phyloP scores from a whole-genome alignment of 1,140 invertebrate genomes.

The Drosophila ogumai region DNA sequence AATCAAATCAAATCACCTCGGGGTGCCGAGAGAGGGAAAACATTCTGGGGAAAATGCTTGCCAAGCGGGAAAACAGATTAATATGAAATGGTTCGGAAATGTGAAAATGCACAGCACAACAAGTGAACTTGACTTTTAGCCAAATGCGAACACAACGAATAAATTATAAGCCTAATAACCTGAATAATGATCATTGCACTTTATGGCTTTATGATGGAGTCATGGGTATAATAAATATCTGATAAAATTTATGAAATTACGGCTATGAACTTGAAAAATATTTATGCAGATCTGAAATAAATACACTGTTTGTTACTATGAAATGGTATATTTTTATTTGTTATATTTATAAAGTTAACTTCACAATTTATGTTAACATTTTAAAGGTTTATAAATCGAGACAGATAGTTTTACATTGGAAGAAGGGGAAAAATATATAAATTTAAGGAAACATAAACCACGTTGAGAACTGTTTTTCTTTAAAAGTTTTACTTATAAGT shows the following conservation, averaged over 20 bases:
- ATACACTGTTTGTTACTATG: not conserved
- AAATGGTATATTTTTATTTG: not conserved
- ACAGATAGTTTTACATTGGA: not conserved
- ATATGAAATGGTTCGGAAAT: constrained; percentile 12
- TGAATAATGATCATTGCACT: constrained; percentile 15
- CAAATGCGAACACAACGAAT: not conserved
- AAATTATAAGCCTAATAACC: constrained; percentile 8
- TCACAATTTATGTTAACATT: not conserved
- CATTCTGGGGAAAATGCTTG: constrained; percentile 24
- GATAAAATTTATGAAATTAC: not conserved
- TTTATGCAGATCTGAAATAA: too few species aligned
- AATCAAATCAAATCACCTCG: constrained; percentile 31
- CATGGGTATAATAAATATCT: not conserved
- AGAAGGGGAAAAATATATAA: not conserved
- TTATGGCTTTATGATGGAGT: constrained; percentile 4
- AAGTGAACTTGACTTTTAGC: constrained; percentile 9
- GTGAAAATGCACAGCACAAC: not conserved
- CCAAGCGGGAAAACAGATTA: constrained; percentile 9
- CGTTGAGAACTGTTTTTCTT: too few species aligned
- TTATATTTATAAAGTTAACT: not conserved
- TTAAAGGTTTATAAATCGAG: not conserved
- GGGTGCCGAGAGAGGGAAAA: constrained; percentile 16
- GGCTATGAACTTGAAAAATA: not conserved
- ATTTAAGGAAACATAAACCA: not conserved
- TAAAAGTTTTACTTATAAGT: too few species aligned